Evolutionary conservation across 2,113 vertebrate species (phyloP), one percentile per base, ranked within the genome.

Genomic region (Phyllostomus discolor): DNA sequence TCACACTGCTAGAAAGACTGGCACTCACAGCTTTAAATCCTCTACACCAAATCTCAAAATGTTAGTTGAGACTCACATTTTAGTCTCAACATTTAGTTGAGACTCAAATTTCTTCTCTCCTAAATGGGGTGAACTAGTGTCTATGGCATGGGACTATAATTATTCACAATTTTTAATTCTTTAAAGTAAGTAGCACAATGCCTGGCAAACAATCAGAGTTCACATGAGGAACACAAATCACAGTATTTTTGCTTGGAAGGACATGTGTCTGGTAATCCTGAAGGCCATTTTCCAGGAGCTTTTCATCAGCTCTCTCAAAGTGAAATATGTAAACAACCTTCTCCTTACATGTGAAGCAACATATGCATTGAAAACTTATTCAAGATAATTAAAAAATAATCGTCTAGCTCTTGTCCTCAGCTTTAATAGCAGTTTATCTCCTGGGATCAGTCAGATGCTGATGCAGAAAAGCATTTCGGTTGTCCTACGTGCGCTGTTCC

Each of bases 301-400:
- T 90, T 82, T 31, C 41, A 73, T 85, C 67, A 54, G 28, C 41
- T 95, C 31, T 75, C 24, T 84, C 70, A 54, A 64, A 82, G 52
- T 59, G 4, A 79, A 10, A 6, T 5, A 66, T 52, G 8, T 67
- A 81, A 96, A 67, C 38, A 67, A 92, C 15, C 12, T 50, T 75
- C 91, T 82, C 46, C 20, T 78, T 85, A 70, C 46, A 62, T 52
- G 5, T 88, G 12, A 75, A 95, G 67, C 26, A 64, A 31, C 46
- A 75, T 54, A n/a, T 48, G 4, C 43, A 64, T 14, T 79, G 70
- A 93, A 88, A 91, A 66, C 28, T 2, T 46, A 57, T 26, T 75
- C 28, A 73, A 59, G 85, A 85, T 92, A 92, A 95, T 81, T 52
- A 57, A 28, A 87, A 87, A 91, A 73, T 52, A 82, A 82, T 72